Evolutionary conservation across 2,888 invertebrate species (phyloP).

Genomic region (Neoaliturus tenellus): DNA sequence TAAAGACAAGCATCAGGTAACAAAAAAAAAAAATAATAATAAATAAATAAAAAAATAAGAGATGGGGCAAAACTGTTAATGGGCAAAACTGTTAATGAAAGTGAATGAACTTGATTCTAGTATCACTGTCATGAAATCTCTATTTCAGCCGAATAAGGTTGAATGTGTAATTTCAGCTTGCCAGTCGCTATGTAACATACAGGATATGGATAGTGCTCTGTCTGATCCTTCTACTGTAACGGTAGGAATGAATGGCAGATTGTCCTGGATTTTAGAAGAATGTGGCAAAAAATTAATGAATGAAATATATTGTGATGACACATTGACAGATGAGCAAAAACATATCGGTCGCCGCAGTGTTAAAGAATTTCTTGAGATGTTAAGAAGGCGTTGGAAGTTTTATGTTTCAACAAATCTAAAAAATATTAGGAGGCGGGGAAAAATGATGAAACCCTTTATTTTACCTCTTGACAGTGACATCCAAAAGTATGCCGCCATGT

Average conservation of each 20-base stretch:
- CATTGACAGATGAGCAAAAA: not conserved
- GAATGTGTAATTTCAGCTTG: too few relatives aligned
- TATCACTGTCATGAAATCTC: too few relatives aligned
- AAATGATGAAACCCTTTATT: not conserved
- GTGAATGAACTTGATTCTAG: too few relatives aligned
- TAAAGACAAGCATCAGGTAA: not conserved
- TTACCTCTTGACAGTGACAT: not conserved
- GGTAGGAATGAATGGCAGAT: constrained; percentile 1
- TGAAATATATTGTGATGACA: not conserved
- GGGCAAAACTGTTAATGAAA: too few relatives aligned
- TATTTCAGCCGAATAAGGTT: too few relatives aligned
- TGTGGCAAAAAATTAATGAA: not conserved
- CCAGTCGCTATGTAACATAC: too few relatives aligned
- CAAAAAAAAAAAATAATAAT: too few relatives aligned
- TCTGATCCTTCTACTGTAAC: not conserved
- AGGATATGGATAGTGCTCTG: too few relatives aligned
- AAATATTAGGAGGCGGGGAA: not conserved
- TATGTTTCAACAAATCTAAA: not conserved
- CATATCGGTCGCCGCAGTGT: not conserved
- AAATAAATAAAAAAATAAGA: not conserved
- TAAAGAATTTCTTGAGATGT: not conserved
- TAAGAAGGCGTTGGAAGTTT: too few relatives aligned
- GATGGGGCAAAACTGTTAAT: not conserved
- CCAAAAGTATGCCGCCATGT: not conserved
- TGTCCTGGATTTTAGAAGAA: constrained; percentile 4